Base-by-base conservation (phyloP, 2,888 invertebrate genomes). In the Drosophila limbata region DNA sequence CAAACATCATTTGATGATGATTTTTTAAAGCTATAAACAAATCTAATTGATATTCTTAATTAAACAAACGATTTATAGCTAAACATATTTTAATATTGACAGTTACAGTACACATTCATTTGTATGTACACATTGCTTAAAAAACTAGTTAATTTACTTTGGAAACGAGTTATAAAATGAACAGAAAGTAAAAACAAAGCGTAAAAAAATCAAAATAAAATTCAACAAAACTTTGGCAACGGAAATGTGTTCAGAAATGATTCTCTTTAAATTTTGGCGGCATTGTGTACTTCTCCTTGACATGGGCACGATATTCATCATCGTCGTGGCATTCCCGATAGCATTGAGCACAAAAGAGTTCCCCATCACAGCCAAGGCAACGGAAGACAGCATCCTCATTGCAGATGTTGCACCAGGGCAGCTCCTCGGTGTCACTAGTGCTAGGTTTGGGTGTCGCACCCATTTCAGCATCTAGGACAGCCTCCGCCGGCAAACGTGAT, bases 321-420 rank as follows among this genome's bases (percentile, higher is more conserved):
- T 94, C 94, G 84, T 95, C 94, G 90, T 95, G 96, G 74, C 95
- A 95, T 82, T 96, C 96, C 44, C 92, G 92, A 88, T 95, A 97
- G 91, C 98, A 98, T 62, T 93, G 91, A 13, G 93, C 93, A 91
- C 98, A 98, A 91, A 96, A 98, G 9, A 97, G 93, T 91, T 98
- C 97, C 40, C 94, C 95, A 71, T 94, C 94, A 92, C 98, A 98
- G 68, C 96, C 96, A 47, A 94, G 92, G 90, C 98, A 98, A 53
- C 95, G 93, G 73, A 95, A 93, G 9, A 92, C 93, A 2, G 97
- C 96, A 92, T 96, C 95, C 90, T 96, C 95, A 91, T 97, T 97
- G 91, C 98, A 98, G 77, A 97, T 95, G 77, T 96, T 95, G 92
- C 98, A 98, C 94, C 96, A 96, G 4, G 96, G 96, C 48, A 97